These are phyloP conservation scores for Xestoiulus laeticollis DNA, from an alignment of 2,888 invertebrate species.

Conservation along the genomic window DNA sequence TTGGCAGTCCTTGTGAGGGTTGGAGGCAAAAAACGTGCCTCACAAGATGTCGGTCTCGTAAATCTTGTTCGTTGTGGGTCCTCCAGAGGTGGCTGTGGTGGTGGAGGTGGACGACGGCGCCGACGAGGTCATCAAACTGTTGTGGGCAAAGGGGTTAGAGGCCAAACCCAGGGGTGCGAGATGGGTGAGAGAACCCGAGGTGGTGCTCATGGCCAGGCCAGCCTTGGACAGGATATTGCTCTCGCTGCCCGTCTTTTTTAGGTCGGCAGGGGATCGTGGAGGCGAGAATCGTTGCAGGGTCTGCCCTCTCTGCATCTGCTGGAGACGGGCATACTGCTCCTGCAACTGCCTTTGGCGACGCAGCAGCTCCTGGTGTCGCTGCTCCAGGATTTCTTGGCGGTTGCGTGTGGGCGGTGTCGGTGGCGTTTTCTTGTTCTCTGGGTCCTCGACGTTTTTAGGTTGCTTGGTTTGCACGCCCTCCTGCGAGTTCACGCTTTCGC, in stretches of 20 bases:
- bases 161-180: constrained; percentile 65
- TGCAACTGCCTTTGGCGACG: constrained; percentile 88
- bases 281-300: constrained; percentile 67
- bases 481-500: constrained; percentile 79
- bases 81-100: constrained; percentile 44
- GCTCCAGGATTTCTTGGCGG: constrained; percentile 71
- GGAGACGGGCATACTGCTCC: constrained; percentile 89
- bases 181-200: constrained; percentile 73
- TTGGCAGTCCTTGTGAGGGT: not conserved
- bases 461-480: constrained; percentile 68
- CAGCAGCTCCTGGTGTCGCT: constrained; percentile 86
- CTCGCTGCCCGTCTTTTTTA: constrained; percentile 89
- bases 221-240: constrained; percentile 87
- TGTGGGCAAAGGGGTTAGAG: constrained; percentile 51
- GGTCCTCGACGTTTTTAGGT: constrained; percentile 52
- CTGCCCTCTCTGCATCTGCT: constrained; percentile 78
- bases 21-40: constrained; percentile 52
- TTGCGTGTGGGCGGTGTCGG: constrained; percentile 58
- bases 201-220: constrained; percentile 73
- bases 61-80: constrained; percentile 60
- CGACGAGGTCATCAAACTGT: constrained; percentile 52
- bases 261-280: constrained; percentile 66
- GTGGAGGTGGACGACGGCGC: constrained; percentile 50
- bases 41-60: constrained; percentile 94
- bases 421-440: constrained; percentile 55